Evolutionary conservation across 2,113 vertebrate genomes (phyloP).

Genomic region (Cyanoliseus patagonus): DNA sequence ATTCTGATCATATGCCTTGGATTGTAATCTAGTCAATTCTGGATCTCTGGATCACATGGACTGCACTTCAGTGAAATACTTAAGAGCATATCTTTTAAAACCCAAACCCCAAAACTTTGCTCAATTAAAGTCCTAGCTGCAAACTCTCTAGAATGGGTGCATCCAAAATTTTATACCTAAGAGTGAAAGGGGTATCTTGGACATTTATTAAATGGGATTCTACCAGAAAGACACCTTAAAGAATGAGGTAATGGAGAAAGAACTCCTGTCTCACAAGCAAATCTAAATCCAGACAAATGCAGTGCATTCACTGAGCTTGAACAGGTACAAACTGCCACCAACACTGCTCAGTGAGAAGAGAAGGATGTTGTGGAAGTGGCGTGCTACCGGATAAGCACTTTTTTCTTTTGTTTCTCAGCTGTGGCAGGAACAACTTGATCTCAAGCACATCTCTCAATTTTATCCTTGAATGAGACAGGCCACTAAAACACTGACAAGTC

Average conservation of each 20-base stretch:
- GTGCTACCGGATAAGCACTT: neutral
- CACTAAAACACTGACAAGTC: neutral
- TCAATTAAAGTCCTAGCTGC: neutral
- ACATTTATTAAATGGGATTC: neutral
- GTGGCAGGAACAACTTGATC: neutral
- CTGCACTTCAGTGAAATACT: neutral
- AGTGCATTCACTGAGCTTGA: neutral
- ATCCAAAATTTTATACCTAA: neutral
- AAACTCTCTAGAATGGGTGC: neutral
- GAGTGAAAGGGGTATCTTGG: neutral
- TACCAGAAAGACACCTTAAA: neutral
- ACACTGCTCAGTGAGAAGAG: neutral
- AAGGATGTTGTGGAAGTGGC: neutral
- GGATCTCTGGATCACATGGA: neutral
- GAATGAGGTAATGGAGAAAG: neutral
- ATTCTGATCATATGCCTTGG: neutral
- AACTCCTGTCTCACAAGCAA: neutral
- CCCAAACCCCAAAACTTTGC: neutral
- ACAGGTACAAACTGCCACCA: neutral
- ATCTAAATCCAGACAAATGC: neutral
- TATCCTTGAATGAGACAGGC: neutral
- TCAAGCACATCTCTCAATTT: neutral
- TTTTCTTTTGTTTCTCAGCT: neutral
- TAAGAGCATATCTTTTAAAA: rapidly evolving
- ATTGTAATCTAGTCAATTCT: neutral